Percentiles rank a stretch among this genome's conserved stretches.
Conservation (phyloP, 2,113 vertebrate genomes). For the Cyprinodon brontotheroides region DNA sequence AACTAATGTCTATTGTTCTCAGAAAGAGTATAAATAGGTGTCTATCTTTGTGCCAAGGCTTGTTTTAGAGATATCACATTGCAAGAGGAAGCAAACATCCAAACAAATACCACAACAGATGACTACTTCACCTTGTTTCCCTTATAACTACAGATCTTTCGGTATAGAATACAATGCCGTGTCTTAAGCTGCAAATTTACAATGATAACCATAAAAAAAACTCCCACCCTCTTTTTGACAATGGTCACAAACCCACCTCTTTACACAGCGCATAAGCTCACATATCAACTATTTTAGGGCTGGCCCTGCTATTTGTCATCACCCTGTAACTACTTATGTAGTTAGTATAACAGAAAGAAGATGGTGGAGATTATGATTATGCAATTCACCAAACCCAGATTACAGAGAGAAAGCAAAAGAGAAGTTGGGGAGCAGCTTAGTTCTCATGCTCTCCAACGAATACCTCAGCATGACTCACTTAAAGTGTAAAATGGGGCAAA, state of each 20-base stretch:
- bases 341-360: slow-evolving; percentile 30
- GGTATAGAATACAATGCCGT: background rate
- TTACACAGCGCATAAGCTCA: background rate
- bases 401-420: slow-evolving; percentile 32
- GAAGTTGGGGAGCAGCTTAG: slow-evolving; percentile 19
- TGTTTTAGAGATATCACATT: slow-evolving; percentile 19
- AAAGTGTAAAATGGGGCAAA: slow-evolving; percentile 1
- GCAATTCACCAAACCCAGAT: slow-evolving; percentile 40
- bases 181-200: background rate
- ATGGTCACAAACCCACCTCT: background rate
- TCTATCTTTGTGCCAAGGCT: slow-evolving; percentile 40
- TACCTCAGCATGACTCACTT: slow-evolving; percentile 40
- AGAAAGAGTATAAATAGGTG: slow-evolving; percentile 41
- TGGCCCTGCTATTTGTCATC: background rate
- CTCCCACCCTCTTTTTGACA: background rate
- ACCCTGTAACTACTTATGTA: slow-evolving; percentile 41
- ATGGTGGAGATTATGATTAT: slow-evolving; percentile 42
- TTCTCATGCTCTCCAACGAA: slow-evolving; percentile 29
- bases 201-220: background rate
- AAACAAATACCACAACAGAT: slow-evolving; percentile 34
- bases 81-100: slow-evolving; percentile 25
- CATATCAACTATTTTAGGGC: background rate
- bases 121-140: slow-evolving; percentile 61
- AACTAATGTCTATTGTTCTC: slow-evolving; percentile 60
- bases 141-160: background rate